phyloP scores from a whole-genome alignment of 2,888 invertebrate genomes.

The Fragum whitleyi region DNA sequence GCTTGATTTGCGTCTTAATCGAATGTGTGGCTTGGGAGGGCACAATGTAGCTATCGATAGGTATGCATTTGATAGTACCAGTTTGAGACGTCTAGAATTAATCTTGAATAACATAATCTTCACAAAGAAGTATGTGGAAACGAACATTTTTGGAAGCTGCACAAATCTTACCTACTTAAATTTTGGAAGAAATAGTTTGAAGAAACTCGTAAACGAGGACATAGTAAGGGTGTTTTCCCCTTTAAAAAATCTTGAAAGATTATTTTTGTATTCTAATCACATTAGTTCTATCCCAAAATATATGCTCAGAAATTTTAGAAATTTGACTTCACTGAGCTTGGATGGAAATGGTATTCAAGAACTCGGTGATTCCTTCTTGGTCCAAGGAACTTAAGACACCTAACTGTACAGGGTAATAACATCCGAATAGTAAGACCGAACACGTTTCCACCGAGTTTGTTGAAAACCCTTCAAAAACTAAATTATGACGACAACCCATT shows the following conservation, averaged over 20 bases:
- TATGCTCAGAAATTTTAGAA: not conserved
- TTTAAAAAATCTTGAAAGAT: not conserved
- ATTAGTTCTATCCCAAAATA: not conserved
- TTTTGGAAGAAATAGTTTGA: not conserved
- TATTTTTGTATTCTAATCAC: not conserved
- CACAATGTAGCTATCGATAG: not conserved
- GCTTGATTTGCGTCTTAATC: not conserved
- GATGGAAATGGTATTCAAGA: not conserved
- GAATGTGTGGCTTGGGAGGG: not conserved
- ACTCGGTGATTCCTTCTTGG: not conserved
- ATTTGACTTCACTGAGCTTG: not conserved
- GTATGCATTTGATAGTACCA: not conserved
- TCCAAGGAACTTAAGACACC: not conserved
- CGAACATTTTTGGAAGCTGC: not conserved
- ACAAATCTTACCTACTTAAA: not conserved
- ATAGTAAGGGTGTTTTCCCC: not conserved
- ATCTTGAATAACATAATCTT: not conserved
- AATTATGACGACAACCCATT: not conserved
- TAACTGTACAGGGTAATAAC: not conserved
- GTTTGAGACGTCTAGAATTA: not conserved
- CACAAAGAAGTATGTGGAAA: not conserved
- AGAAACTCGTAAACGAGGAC: not conserved
- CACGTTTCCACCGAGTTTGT: not conserved
- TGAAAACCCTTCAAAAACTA: not conserved
- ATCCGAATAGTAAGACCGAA: not conserved